These are phyloP conservation scores for Apogon hyalosoma DNA, from an alignment of 2,797 vertebrate genomes.

Conservation along the genomic window DNA sequence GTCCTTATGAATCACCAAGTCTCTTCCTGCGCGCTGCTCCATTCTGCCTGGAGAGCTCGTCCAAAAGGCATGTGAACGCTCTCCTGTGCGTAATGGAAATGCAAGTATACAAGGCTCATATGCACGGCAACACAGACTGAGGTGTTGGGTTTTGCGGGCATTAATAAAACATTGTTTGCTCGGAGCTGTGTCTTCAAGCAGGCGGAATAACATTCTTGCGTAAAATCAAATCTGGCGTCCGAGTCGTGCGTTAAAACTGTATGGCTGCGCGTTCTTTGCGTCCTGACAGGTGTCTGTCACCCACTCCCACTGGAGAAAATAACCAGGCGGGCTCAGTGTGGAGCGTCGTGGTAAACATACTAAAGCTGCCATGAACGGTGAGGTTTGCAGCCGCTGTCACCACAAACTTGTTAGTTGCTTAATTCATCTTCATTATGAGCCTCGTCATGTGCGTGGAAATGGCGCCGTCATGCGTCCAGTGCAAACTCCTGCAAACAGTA, in stretches of 20 bases:
- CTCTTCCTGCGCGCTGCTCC: conserved; percentile 44
- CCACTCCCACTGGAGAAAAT: not conserved
- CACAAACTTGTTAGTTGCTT: conserved; percentile 10
- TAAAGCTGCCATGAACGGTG: not conserved
- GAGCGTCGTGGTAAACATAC: not conserved
- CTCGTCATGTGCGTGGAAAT: conserved; percentile 50
- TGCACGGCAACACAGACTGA: not conserved
- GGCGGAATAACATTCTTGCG: too few species aligned
- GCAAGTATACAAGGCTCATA: conserved; percentile 21
- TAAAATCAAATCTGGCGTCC: not conserved
- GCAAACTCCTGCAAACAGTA: conserved; percentile 38
- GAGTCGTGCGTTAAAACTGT: not conserved
- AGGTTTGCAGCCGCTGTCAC: not conserved
- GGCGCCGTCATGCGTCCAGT: conserved; percentile 76
- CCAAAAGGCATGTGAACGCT: conserved; percentile 47
- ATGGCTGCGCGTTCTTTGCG: not conserved
- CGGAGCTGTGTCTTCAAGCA: too few species aligned
- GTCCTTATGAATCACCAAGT: conserved; percentile 15
- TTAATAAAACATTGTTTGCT: not conserved
- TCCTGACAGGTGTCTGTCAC: not conserved
- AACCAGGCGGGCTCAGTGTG: not conserved
- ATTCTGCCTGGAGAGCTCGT: conserved; percentile 38
- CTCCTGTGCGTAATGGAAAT: conserved; percentile 71
- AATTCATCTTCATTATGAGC: not conserved
- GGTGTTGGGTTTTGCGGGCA: not conserved